Percentiles rank a stretch among this genome's conserved stretches.
Conservation (phyloP, 2,113 vertebrate genomes). For the Picathartes gymnocephalus region DNA sequence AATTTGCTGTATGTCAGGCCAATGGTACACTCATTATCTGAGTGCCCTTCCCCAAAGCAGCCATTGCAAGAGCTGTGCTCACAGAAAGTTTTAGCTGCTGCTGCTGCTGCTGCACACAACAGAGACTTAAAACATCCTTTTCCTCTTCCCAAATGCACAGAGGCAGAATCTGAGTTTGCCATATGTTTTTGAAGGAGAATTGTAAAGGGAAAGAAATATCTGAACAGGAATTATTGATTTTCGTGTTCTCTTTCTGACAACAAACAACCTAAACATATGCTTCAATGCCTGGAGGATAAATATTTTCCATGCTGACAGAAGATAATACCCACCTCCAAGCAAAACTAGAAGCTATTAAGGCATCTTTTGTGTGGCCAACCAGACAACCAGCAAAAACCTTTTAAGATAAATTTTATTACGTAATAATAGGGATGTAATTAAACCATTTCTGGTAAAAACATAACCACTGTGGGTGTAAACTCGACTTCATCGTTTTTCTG, state of each 20-base stretch:
- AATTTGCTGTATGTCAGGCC: not conserved
- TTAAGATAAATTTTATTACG: not conserved
- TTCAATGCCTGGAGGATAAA: constrained; percentile 54
- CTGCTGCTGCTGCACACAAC: not conserved
- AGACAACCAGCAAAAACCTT: not conserved
- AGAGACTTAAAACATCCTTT: not conserved
- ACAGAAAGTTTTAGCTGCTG: not conserved
- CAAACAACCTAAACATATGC: constrained; percentile 41
- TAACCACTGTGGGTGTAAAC: not conserved
- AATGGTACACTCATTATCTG: accelerated
- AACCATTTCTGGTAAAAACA: not conserved
- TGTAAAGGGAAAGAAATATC: not conserved
- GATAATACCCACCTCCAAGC: constrained; percentile 29
- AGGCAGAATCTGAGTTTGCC: constrained; percentile 29
- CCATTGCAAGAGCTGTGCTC: not conserved
- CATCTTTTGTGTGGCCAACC: not conserved
- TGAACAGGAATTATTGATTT: constrained; percentile 55
- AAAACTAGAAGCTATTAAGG: constrained; percentile 7
- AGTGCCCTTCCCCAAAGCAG: not conserved
- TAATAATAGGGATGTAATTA: not conserved
- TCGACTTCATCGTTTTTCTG: not conserved
- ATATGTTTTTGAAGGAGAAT: constrained; percentile 5
- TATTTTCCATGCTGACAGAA: constrained; percentile 34
- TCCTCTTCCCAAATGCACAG: not conserved
- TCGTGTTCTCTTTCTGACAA: constrained; percentile 36